A percentile compares a stretch with the other conserved stretches of the same genome.
Conservation (phyloP, 2,797 vertebrate genomes). For the Loriculus beryllinus region DNA sequence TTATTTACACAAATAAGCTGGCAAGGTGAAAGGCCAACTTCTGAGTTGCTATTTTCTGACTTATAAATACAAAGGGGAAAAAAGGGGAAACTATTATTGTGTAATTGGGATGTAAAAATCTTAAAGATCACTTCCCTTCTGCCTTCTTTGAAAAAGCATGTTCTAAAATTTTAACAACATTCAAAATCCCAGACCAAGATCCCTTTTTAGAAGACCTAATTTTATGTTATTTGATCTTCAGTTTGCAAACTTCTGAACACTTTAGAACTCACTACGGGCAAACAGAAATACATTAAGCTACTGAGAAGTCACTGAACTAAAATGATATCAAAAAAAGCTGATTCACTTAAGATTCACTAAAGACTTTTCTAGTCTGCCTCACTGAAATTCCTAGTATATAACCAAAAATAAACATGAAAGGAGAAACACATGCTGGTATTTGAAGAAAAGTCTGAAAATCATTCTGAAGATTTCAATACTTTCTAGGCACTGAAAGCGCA, state of each 20-base stretch:
- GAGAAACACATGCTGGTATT: background rate
- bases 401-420: conserved; percentile 27
- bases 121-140: background rate
- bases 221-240: background rate
- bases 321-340: background rate
- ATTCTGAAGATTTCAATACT: background rate
- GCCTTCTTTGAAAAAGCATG: background rate
- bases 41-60: background rate
- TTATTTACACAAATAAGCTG: background rate
- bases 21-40: background rate
- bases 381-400: background rate
- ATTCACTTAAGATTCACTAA: background rate
- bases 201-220: background rate
- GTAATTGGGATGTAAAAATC: background rate
- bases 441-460: background rate
- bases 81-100: background rate
- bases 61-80: background rate
- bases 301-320: background rate
- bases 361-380: background rate
- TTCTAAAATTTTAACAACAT: background rate
- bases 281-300: background rate
- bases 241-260: background rate
- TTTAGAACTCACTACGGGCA: background rate
- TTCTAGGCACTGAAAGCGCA: background rate
- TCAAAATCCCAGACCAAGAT: background rate